Base-by-base conservation (phyloP, 2,797 vertebrate genomes). In the Hyperoplus lanceolatus region DNA sequence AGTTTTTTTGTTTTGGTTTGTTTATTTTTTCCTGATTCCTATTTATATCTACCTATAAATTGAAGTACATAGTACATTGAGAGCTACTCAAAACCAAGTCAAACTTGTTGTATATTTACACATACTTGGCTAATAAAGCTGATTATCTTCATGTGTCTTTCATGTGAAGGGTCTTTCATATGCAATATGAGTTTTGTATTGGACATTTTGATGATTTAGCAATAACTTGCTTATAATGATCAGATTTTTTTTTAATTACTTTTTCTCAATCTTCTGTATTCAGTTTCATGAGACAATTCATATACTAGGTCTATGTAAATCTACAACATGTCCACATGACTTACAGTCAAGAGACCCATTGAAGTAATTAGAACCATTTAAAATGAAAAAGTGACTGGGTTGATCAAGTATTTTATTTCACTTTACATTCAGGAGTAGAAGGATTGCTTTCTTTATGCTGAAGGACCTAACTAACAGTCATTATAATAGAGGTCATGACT, bases 401-500 rank as follows among this genome's bases (percentile, higher is more conserved):
- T 29, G n/a, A 36, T 58, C 15, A 8, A 12, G 12, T 65, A n/a
- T 61, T 56, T 74, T 4, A 18, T 55, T 21, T 6, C 16, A 12
- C 39, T 56, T 51, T 36, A 54, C 29, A 63, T 41, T 9, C 56
- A 39, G 14, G 14, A 36, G 41, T 14, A 41, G 21, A 59, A 4
- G 3, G 10, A n/a, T 39, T 54, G 3, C 36, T 14, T 36, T 3
- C 16, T 72, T 63, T 2, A 55, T 68, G 67, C 55, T 66, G 4
- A 58, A 56, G 18, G 46, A 13, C 12, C 45, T 12, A 1, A 65
- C 16, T 50, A 1, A 65, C 16, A 45, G 18, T 45, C 46, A 50
- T 53, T 41, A 56, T 56, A 75, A 63, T 39, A 36, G 68, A 16
- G 39, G 54, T 61, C 59, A 62, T 18, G 29, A 54, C 14, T 21